Conservation (phyloP, 2,113 vertebrate species). For the Psilopsiagon aurifrons region DNA sequence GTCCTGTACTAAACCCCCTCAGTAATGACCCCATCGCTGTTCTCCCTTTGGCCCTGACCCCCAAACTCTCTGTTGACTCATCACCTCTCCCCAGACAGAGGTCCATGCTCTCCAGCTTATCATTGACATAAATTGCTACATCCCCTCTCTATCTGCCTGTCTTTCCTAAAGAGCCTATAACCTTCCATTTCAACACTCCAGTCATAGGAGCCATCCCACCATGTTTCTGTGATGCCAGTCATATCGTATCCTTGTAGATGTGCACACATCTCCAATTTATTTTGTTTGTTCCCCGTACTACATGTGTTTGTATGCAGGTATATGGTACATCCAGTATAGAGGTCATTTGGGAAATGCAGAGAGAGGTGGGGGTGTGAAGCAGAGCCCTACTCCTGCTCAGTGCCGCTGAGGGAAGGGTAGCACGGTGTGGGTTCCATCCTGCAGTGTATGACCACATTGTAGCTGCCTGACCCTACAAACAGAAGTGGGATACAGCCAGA, state of each 20-base stretch:
- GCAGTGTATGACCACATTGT: fast-evolving
- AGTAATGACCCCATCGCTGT: background rate
- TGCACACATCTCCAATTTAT: background rate
- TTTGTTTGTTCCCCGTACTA: background rate
- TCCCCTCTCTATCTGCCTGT: background rate
- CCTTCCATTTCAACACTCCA: background rate
- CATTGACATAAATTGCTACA: background rate
- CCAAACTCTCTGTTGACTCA: background rate
- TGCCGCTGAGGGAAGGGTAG: background rate
- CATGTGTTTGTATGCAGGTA: background rate
- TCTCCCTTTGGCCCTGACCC: background rate
- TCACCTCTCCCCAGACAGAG: background rate
- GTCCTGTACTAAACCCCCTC: background rate
- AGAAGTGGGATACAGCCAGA: background rate
- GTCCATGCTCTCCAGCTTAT: background rate
- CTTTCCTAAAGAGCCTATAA: background rate
- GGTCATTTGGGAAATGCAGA: background rate
- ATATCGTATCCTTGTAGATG: background rate
- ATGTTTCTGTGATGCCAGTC: background rate
- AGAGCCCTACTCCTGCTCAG: background rate
- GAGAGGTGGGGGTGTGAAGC: background rate
- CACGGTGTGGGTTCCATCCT: fast-evolving
- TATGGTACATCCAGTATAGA: background rate
- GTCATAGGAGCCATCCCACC: background rate
- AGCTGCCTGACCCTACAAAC: background rate